Percentiles rank a stretch among this genome's conserved stretches.
phyloP scores from a whole-genome alignment of 2,113 vertebrate genomes.

The Turdus rufiventris region DNA sequence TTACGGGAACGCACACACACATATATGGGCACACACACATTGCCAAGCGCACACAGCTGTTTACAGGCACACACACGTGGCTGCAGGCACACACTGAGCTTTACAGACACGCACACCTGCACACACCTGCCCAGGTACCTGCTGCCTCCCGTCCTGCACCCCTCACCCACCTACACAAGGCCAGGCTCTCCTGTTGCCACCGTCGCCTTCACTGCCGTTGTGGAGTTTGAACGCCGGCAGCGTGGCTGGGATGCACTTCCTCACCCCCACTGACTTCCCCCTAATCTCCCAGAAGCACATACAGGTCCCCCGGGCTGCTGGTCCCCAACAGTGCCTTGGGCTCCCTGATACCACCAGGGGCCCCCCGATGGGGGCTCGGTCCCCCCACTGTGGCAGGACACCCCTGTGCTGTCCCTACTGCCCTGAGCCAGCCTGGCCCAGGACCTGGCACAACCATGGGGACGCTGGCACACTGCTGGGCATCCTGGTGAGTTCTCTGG shows the following conservation, averaged over 20 bases:
- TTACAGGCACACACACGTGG: neutral
- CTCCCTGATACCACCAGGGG: neutral
- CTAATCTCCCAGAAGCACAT: neutral
- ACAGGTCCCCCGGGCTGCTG: accelerated
- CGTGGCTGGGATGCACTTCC: accelerated
- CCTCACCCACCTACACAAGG: neutral
- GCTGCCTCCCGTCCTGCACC: accelerated
- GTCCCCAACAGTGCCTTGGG: accelerated
- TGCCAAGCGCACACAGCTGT: neutral
- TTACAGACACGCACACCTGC: neutral
- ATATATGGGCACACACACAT: neutral
- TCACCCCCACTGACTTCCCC: accelerated
- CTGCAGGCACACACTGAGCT: neutral
- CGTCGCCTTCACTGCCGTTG: accelerated
- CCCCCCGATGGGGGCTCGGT: accelerated
- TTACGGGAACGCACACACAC: neutral
- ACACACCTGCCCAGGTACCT: neutral
- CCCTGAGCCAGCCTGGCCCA: accelerated
- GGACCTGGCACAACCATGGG: neutral
- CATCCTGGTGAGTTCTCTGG: no score
- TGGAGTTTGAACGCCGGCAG: neutral
- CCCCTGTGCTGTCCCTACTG: neutral
- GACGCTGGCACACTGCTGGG: neutral
- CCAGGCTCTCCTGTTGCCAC: neutral
- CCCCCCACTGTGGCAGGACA: accelerated